phyloP scores from a whole-genome alignment of 2,888 invertebrate genomes.

The Volucella inanis region DNA sequence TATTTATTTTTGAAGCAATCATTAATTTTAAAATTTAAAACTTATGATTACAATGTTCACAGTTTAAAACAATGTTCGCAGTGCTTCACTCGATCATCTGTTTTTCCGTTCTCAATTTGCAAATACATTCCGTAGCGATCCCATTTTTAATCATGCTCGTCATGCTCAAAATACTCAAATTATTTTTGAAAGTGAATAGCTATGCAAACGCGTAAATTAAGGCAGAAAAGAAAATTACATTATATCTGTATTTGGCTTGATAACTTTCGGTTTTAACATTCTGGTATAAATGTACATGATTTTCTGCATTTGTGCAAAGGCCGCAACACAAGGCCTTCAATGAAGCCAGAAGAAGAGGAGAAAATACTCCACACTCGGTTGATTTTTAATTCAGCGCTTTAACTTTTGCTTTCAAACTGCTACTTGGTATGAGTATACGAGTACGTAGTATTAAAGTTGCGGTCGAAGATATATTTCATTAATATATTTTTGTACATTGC shows the following conservation, averaged over 20 bases:
- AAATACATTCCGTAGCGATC: no score
- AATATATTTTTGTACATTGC: conserved; percentile 50
- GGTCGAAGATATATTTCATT: conserved; percentile 60
- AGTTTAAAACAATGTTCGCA: no score
- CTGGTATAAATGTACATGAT: conserved; percentile 28
- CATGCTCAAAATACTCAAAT: background rate
- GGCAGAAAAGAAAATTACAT: conserved; percentile 23
- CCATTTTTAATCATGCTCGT: no score
- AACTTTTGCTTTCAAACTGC: conserved; percentile 70
- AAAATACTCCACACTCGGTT: conserved; percentile 67
- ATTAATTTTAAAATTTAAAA: no score
- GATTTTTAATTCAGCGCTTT: conserved; percentile 69
- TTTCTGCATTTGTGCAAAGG: conserved; percentile 62
- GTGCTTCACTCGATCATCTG: no score
- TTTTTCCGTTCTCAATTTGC: no score
- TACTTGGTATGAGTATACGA: conserved; percentile 38
- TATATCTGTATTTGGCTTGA: conserved; percentile 32
- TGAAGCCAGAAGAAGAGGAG: conserved; percentile 59
- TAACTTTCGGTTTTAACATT: conserved; percentile 68
- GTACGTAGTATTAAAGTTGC: conserved; percentile 18
- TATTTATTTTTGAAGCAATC: no score
- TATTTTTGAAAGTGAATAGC: conserved; percentile 1
- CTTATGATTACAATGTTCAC: no score
- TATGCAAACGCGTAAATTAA: conserved; percentile 28
- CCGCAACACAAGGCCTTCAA: conserved; percentile 57